Base-by-base conservation (phyloP, 2,888 invertebrate species). In the Aradus depressus region DNA sequence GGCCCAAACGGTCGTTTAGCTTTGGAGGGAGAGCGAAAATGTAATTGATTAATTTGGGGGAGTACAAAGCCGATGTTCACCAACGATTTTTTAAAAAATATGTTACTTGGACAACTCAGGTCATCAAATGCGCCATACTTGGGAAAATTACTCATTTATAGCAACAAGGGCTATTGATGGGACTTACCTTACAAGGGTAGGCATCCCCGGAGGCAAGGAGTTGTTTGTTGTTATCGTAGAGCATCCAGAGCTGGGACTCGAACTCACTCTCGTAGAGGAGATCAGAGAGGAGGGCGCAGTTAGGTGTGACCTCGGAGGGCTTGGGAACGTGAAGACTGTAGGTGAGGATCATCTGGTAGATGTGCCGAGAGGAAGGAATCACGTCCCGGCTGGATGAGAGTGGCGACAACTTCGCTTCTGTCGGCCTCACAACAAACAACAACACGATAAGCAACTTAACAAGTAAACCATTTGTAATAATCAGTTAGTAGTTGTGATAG, bases 201-300 rank as follows among this genome's bases (percentile, higher is more conserved):
- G 93, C 91, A 68, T 95, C 93, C 1, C 95, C 93, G 56, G 82
- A 79, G 44, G 79, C 79, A 61, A 95, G 68, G 51, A 85, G 75
- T 64, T 89, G 85, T 69, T 97, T 97, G 68, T 89, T 88, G 51
- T 74, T 70, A 69, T 95, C 92, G 71, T 85, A 97, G 55, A 97
- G 64, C 85, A 95, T 88, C 93, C 96, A 96, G 67, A 97, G 74
- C 69, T 97, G 93, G 5, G 91, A 85, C 70, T 97, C 96, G 66
- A 84, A 92, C 69, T 95, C 93, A 0, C 85, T 87, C 70, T 98
- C 97, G 67, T 98, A 98, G 34, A 98, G 72, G 64, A 88, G 75
- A 64, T 88, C 83, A 66, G 86, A 87, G 31, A 98, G 74, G 52
- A 88, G 64, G 1, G 90, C 79, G 53, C 84, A 79, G 64, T 83